phyloP scores from a whole-genome alignment of 2,797 vertebrate genomes.

The Hemitrygon akajei region DNA sequence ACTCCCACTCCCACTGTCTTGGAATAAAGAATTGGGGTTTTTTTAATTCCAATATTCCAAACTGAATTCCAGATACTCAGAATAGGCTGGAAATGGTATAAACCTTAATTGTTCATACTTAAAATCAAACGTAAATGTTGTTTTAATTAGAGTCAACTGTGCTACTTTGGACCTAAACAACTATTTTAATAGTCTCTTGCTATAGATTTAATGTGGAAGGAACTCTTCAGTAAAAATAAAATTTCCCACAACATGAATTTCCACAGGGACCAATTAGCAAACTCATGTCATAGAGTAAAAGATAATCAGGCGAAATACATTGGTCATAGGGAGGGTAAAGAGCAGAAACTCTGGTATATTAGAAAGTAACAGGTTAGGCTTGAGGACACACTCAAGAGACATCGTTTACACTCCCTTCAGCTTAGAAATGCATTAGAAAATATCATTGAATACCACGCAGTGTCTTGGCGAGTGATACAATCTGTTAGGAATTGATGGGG shows the following conservation, averaged over 20 bases:
- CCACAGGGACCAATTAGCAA: not conserved
- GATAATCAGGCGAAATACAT: not conserved
- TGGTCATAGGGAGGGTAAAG: not conserved
- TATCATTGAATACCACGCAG: not conserved
- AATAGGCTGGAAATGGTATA: not conserved
- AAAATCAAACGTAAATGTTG: not conserved
- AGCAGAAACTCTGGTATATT: not conserved
- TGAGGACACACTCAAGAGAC: not conserved
- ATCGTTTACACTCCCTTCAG: not conserved
- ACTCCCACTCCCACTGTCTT: not conserved
- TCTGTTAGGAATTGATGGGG: too few species aligned
- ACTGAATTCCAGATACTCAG: not conserved
- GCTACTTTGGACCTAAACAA: not conserved
- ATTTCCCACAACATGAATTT: not conserved
- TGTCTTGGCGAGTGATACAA: too few species aligned
- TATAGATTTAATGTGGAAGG: not conserved
- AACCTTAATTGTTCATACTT: not conserved
- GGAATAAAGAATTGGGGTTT: not conserved
- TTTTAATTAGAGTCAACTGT: not conserved
- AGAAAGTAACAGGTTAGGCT: not conserved
- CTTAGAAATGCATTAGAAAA: not conserved
- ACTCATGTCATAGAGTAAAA: not conserved
- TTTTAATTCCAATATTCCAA: not conserved
- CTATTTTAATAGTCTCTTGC: not conserved
- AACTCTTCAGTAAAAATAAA: not conserved